These are phyloP conservation scores for Kryptolebias marmoratus DNA, from an alignment of 2,113 vertebrate species.

Conservation along the genomic window DNA sequence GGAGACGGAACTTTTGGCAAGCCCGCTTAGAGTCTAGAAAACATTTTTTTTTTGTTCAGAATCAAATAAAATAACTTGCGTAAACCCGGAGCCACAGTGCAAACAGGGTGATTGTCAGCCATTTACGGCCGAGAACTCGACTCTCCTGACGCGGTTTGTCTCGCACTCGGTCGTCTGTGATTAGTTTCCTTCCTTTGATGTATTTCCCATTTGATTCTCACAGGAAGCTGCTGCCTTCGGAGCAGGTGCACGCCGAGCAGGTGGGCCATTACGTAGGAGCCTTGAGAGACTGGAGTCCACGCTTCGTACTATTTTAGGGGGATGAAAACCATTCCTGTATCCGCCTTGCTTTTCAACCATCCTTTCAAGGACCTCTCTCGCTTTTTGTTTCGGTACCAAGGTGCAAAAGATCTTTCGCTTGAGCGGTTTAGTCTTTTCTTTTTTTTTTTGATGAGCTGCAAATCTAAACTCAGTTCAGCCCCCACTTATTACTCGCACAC, in stretches of 20 bases:
- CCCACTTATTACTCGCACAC: constrained; percentile 66
- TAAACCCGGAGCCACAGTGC: neutral
- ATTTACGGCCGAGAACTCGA: constrained; percentile 38
- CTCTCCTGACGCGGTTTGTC: constrained; percentile 29
- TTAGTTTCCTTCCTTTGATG: constrained; percentile 68
- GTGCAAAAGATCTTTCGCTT: constrained; percentile 19
- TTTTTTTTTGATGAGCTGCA: constrained; percentile 61
- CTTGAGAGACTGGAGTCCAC: constrained; percentile 29
- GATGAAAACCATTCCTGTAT: constrained; percentile 9
- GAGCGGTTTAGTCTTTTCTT: constrained; percentile 27
- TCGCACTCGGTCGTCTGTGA: constrained; percentile 51
- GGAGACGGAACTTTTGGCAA: constrained; percentile 11
- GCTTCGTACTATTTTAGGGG: constrained; percentile 28
- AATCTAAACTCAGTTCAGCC: constrained; percentile 57
- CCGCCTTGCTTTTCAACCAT: constrained; percentile 18
- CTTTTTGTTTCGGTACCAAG: constrained; percentile 12
- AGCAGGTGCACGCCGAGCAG: constrained; percentile 68
- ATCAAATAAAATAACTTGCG: constrained; percentile 8
- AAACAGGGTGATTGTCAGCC: constrained; percentile 6
- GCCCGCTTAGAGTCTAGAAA: constrained; percentile 12
- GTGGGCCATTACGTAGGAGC: constrained; percentile 50
- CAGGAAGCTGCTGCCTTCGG: constrained; percentile 52
- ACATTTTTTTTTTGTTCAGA: constrained; percentile 40
- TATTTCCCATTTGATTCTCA: constrained; percentile 35
- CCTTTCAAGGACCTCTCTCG: constrained; percentile 18